Evolutionary conservation across 2,888 invertebrate genomes (phyloP).

Genomic region (Trisateles emortualis): DNA sequence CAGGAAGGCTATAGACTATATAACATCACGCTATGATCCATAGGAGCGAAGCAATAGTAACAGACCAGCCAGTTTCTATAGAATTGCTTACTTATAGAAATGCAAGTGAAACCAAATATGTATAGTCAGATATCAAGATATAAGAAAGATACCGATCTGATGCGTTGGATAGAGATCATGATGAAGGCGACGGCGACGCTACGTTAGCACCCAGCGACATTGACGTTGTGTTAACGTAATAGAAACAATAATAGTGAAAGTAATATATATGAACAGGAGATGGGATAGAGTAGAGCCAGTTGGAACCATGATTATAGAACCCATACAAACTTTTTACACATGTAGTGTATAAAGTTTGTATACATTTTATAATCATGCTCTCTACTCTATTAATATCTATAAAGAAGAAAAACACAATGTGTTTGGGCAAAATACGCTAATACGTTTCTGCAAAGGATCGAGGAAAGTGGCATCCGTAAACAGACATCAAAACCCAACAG

Average conservation of each 20-base stretch:
- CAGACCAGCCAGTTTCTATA: neutral
- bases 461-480: too few species aligned
- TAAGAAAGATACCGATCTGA: constrained; percentile 39
- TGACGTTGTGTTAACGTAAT: constrained; percentile 54
- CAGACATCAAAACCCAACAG: too few species aligned
- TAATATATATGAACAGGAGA: constrained; percentile 44
- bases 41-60: too few species aligned
- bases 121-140: constrained; percentile 28
- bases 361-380: too few species aligned
- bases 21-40: too few species aligned
- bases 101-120: neutral
- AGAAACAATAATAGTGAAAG: constrained; percentile 67
- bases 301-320: neutral
- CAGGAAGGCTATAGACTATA: too few species aligned
- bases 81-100: neutral
- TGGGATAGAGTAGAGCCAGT: constrained; percentile 20
- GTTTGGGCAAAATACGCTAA: too few species aligned
- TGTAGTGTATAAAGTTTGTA: too few species aligned
- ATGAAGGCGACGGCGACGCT: constrained; percentile 12
- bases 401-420: too few species aligned
- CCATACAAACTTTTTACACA: too few species aligned
- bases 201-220: constrained; percentile 42
- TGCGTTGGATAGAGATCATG: constrained; percentile 17
- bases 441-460: too few species aligned
- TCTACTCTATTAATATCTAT: too few species aligned